Evolutionary conservation across 2,888 invertebrate genomes (phyloP), one percentile per base, ranked within the genome.

Genomic region (Spisula solida): DNA sequence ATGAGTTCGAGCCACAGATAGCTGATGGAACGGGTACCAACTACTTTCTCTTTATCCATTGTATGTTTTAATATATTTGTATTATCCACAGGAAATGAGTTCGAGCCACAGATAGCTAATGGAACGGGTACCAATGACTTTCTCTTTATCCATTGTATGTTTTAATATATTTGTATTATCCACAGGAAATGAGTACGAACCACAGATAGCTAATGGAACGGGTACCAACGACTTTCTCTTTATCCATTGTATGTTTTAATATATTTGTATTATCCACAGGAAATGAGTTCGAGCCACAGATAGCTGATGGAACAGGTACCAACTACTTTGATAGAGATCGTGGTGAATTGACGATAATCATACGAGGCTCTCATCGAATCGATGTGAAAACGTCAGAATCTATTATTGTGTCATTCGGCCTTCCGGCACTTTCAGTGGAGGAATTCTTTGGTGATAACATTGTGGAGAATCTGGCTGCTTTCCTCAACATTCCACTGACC

Each of bases 361-460:
- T 95, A 14, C 91, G 92, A 41, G 96, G 96, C 8, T 70, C 86
- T 0, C 81, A 86, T 6, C 88, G 91, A 4, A 91, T 95, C 8
- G 93, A 94, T n/a, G 93, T 96, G 34, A 84, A 80, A 5, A 89
- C 91, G 0, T 86, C 88, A 8, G 91, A 93, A 1, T 92, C 94
- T 4, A 88, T 95, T 10, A 92, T 96, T 16, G 93, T 95, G 31
- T 92, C 93, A 29, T 93, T 94, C 85, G 87, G 91, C 0, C 56
- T 93, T 14, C 94, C 94, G 10, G 93, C 94, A 4, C 81, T 96
- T 89, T 94, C 94, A 0, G 94, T 95, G 0, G 94, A 94, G 55
- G 95, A 96, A 18, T 96, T 96, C 92, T 96, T 94, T 89, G 96
- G 95, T 0, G 93, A 93, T 8, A 94, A 94, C 51, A 85, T 96